A percentile compares a stretch with the other conserved stretches of the same genome.
phyloP scores from a whole-genome alignment of 2,888 invertebrate genomes.

The Tetanocera ferruginea region DNA sequence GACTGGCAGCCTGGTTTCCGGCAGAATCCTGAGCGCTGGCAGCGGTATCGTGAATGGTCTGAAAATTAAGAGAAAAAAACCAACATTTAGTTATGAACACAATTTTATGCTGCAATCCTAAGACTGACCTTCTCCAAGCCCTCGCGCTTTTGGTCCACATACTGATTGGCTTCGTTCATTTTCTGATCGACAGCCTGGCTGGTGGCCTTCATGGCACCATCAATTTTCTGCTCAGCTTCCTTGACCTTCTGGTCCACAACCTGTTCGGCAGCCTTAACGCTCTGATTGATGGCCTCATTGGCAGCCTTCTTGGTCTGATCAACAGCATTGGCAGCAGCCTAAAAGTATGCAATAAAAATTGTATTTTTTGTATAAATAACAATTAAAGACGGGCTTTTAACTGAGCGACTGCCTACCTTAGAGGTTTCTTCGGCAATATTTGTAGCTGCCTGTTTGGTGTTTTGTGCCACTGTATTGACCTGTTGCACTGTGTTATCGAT shows the following conservation, averaged over 20 bases:
- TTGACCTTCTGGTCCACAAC: constrained; percentile 71
- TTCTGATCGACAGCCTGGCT: constrained; percentile 75
- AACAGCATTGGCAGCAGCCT: constrained; percentile 69
- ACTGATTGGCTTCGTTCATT: constrained; percentile 76
- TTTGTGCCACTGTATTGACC: constrained; percentile 59
- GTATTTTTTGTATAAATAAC: background rate
- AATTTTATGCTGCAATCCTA: background rate
- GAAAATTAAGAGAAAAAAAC: constrained; percentile 41
- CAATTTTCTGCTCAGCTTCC: constrained; percentile 72
- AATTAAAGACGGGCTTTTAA: background rate
- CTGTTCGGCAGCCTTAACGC: constrained; percentile 70
- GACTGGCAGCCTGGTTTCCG: constrained; percentile 63
- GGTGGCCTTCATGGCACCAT: constrained; percentile 74
- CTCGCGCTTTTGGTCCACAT: constrained; percentile 74
- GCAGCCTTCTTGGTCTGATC: constrained; percentile 71
- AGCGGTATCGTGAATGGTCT: constrained; percentile 65
- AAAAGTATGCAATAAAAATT: constrained; percentile 21
- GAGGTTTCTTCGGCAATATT: constrained; percentile 66
- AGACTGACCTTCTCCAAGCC: constrained; percentile 61
- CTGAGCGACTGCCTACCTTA: constrained; percentile 47
- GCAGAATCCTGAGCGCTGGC: constrained; percentile 64
- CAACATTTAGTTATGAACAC: background rate
- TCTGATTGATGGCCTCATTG: constrained; percentile 70
- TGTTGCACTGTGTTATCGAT: constrained; percentile 62
- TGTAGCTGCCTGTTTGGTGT: constrained; percentile 66